These are phyloP conservation scores for Caenorhabditis sp. DNA, from an alignment of 2,888 invertebrate genomes.

Conservation along the genomic window DNA sequence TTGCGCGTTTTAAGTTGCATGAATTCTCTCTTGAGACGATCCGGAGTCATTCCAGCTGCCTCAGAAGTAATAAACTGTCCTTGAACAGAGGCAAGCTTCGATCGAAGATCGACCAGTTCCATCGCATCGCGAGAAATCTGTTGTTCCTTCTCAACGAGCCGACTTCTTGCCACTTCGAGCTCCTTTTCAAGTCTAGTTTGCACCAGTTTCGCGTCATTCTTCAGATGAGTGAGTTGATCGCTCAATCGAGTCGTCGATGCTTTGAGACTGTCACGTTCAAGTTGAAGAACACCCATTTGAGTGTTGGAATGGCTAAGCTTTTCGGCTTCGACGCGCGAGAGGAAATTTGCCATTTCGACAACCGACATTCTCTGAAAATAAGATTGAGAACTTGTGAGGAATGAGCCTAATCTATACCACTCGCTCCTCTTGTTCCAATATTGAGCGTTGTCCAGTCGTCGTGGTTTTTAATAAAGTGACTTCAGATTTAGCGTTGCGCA, in stretches of 20 bases:
- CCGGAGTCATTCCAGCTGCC: conserved; percentile 65
- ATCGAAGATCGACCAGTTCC: conserved; percentile 58
- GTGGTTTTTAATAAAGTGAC: conserved; percentile 14
- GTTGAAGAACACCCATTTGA: conserved; percentile 58
- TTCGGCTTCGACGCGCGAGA: conserved; percentile 61
- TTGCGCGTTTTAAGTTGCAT: conserved; percentile 69
- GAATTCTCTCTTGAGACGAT: conserved; percentile 70
- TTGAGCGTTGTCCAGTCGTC: conserved; percentile 20
- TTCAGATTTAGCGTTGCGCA: conserved; percentile 28
- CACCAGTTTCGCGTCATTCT: conserved; percentile 61
- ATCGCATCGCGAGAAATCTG: conserved; percentile 36
- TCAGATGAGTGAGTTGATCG: conserved; percentile 58
- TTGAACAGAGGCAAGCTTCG: conserved; percentile 55
- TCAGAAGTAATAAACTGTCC: conserved; percentile 42
- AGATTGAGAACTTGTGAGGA: neutral
- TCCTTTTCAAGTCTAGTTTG: conserved; percentile 57
- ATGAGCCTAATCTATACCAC: conserved; percentile 33
- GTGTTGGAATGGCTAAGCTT: conserved; percentile 41
- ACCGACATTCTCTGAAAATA: conserved; percentile 60
- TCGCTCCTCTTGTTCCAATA: conserved; percentile 58
- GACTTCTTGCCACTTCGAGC: conserved; percentile 32
- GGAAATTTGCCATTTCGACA: conserved; percentile 57
- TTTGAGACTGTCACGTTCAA: conserved; percentile 65
- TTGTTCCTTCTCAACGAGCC: conserved; percentile 65
- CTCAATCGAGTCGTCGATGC: conserved; percentile 41